Percentiles rank a stretch among this genome's conserved stretches.
phyloP scores from a whole-genome alignment of 2,797 vertebrate species.

The Pristis pectinata region DNA sequence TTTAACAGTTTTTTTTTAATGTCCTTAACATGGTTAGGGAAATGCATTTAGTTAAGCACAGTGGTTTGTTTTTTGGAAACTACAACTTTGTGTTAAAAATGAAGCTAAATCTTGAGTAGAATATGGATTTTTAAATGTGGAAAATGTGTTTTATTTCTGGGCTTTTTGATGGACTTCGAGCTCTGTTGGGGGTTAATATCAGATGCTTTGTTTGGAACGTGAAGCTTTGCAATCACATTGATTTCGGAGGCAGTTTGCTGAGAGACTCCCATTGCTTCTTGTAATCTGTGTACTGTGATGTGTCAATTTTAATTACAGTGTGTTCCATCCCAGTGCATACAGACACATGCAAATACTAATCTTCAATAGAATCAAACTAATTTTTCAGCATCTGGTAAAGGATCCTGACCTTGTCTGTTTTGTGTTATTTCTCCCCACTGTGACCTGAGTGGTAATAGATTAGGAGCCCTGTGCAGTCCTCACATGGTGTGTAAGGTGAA shows the following conservation, averaged over 20 bases:
- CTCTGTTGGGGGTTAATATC: background rate
- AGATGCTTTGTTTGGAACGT: background rate
- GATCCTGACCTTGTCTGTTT: background rate
- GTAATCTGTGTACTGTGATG: background rate
- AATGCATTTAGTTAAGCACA: background rate
- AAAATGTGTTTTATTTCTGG: background rate
- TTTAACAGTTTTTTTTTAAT: background rate
- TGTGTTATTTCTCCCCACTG: background rate
- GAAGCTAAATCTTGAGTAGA: background rate
- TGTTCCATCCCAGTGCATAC: background rate
- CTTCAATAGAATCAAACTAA: constrained; percentile 17
- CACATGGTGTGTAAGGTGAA: background rate
- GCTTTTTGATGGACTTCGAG: background rate
- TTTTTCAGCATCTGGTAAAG: background rate
- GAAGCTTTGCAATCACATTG: background rate
- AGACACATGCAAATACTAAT: background rate
- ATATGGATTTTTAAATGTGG: background rate
- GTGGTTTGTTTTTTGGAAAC: background rate
- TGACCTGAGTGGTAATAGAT: background rate
- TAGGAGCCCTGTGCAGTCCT: background rate
- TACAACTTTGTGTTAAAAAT: background rate
- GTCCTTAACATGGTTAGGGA: background rate
- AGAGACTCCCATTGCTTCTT: background rate
- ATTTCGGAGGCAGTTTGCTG: background rate
- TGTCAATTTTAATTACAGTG: constrained; percentile 33